Base-by-base conservation (phyloP, 2,888 invertebrate genomes). In the Thera britannica region DNA sequence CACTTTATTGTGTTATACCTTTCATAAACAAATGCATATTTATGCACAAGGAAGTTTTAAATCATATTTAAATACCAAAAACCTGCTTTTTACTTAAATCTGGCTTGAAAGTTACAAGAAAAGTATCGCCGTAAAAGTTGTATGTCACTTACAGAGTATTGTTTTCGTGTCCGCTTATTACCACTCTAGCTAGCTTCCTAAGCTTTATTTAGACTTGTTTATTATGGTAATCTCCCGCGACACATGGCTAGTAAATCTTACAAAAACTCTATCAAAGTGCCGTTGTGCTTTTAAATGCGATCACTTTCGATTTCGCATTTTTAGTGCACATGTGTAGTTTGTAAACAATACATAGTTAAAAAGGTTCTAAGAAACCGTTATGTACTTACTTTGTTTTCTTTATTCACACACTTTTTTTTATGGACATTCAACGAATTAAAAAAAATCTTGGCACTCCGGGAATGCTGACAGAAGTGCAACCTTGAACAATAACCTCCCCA, bases 191-290 rank as follows among this genome's bases (percentile, higher is more conserved):
- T 23, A 23, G 61, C 70, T 36, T 35, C 8, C 46, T 34, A 54
- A 61, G 61, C 70, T 73, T 68, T 73, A 73, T 72, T 72, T 74
- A 72, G 67, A 63, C 65, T 48, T 44, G 64, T 67, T 69, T 74
- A 65, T 71, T 73, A 71, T 71, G 68, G 74, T 72, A 62, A 68
- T 71, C 59, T 66, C 64, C 67, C 54, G 67, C 65, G 69, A 71
- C 74, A 74, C 72, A 73, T 72, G 75, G 66, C 57, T 57, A 63
- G 70, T 74, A 67, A 73, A 74, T 72, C 60, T 59, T 52, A 66
- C 60, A 58, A 68, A 65, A 64, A 69, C 60, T 59, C 65, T 63
- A 68, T 67, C 68, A 68, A 67, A 59, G 65, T 67, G 57, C 54
- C 52, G 57, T 62, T 60, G 46, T 62, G 56, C 52, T 36, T 68